These are phyloP conservation scores for Chesias legatella DNA, from an alignment of 2,888 invertebrate species.

Conservation along the genomic window DNA sequence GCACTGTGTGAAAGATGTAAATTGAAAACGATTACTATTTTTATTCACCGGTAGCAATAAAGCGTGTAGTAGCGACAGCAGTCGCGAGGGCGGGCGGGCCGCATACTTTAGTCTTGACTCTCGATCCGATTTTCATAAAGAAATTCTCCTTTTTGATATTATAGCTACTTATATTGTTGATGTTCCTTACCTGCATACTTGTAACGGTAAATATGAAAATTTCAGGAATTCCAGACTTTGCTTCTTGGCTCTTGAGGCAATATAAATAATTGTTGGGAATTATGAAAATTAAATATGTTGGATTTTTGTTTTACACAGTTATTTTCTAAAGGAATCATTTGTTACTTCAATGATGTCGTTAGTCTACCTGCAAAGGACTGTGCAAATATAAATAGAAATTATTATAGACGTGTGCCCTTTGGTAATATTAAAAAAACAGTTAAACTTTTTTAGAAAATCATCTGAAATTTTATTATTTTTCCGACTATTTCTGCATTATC, in stretches of 20 bases:
- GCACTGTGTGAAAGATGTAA: conserved; percentile 5
- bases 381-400: too few species aligned
- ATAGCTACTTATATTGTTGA: conserved; percentile 80
- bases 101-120: conserved; percentile 72
- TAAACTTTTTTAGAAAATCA: too few species aligned
- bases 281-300: conserved; percentile 57
- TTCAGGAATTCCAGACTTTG: conserved; percentile 73
- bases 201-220: conserved; percentile 81
- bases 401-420: too few species aligned
- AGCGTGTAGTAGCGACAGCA: conserved; percentile 42
- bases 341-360: not conserved
- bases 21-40: conserved; percentile 6
- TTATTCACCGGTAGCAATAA: conserved; percentile 29
- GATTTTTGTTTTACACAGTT: conserved; percentile 27
- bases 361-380: not conserved
- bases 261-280: conserved; percentile 61
- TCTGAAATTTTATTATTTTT: too few species aligned
- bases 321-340: not conserved
- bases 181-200: conserved; percentile 81
- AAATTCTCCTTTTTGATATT: conserved; percentile 81
- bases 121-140: conserved; percentile 79
- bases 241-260: conserved; percentile 61
- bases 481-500: too few species aligned
- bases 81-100: conserved; percentile 51
- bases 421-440: too few species aligned